These are phyloP conservation scores for Drosophila saltans DNA, from an alignment of 1,140 invertebrate species.

Conservation along the genomic window DNA sequence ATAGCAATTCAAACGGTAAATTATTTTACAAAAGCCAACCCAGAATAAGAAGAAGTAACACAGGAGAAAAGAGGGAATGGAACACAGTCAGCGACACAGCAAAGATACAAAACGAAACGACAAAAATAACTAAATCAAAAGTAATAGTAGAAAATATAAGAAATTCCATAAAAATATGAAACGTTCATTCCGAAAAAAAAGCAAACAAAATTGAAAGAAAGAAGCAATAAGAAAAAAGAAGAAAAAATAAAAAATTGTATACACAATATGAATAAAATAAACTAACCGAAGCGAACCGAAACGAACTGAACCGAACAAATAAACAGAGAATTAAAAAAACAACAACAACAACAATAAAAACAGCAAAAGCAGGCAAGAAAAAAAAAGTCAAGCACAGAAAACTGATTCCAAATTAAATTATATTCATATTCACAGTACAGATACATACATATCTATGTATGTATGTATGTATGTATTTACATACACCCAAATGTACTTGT, in stretches of 20 bases:
- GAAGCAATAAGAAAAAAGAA: conserved; percentile 25
- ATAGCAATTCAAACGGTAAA: conserved; percentile 77
- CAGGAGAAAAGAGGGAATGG: conserved; percentile 11
- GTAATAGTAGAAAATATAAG: conserved; percentile 49
- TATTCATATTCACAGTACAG: conserved; percentile 12
- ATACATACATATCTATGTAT: neutral
- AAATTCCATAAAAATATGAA: conserved; percentile 60
- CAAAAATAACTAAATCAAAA: conserved; percentile 27
- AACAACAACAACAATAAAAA: conserved; percentile 11
- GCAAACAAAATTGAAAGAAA: conserved; percentile 14
- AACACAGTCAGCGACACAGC: conserved; percentile 17
- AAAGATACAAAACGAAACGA: conserved; percentile 44
- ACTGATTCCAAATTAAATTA: conserved; percentile 50
- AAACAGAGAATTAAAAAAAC: conserved; percentile 30
- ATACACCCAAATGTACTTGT: conserved; percentile 22
- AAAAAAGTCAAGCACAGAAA: conserved; percentile 51
- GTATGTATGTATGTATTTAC: neutral
- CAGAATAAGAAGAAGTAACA: conserved; percentile 25
- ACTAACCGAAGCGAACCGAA: conserved; percentile 29
- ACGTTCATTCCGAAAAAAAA: conserved; percentile 42
- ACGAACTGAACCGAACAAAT: conserved; percentile 44
- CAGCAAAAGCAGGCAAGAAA: conserved; percentile 5
- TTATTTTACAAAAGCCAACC: conserved; percentile 74
- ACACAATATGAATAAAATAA: conserved; percentile 44
- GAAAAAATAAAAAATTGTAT: conserved; percentile 16